Evolutionary conservation across 2,888 invertebrate genomes (phyloP), one percentile per base, ranked within the genome.

Genomic region (Gastrophysa polygoni): DNA sequence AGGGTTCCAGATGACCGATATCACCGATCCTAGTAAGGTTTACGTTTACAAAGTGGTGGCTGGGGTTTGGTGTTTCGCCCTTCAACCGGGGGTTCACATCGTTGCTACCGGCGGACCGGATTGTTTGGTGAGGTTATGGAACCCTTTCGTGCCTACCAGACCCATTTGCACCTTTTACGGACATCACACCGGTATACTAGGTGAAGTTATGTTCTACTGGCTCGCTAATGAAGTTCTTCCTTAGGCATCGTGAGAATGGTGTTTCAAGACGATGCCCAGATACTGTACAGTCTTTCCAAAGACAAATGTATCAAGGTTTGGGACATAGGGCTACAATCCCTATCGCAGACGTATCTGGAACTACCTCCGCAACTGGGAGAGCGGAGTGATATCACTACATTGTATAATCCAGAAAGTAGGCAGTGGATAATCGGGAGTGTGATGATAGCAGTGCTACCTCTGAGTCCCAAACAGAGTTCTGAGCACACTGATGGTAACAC

Each of bases 251-350:
- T 85, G 16, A 85, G 86, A 56, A 79, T 93, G 44, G 84, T 90
- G 64, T 83, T 92, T 59, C 90, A 92, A 81, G 85, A 88, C 65
- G 77, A 79, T 14, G 89, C 87, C 4, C 85, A 87, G 68, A 86
- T 86, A 46, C 82, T 92, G 29, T 91, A 91, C 77, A 91, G 92
- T 59, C 81, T 93, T 6, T 87, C 90, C 34, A 86, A 89, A 61
- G 89, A 91, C 73, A 89, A 89, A 73, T 84, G 83, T 68, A 86
- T 95, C 68, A 91, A 91, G 76, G 89, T 93, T 6, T 94, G 92
- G 91, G 89, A 92, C 74, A 83, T 91, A 20, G 82, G 85, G 47
- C 84, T 85, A 17, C 89, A 91, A 74, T 77, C 77, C 0, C 88
- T 91, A 73, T 74, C 92, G 20, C 91, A 91, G 85, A 89, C 89